phyloP scores from a whole-genome alignment of 2,888 invertebrate species.

The Plebejus argus region DNA sequence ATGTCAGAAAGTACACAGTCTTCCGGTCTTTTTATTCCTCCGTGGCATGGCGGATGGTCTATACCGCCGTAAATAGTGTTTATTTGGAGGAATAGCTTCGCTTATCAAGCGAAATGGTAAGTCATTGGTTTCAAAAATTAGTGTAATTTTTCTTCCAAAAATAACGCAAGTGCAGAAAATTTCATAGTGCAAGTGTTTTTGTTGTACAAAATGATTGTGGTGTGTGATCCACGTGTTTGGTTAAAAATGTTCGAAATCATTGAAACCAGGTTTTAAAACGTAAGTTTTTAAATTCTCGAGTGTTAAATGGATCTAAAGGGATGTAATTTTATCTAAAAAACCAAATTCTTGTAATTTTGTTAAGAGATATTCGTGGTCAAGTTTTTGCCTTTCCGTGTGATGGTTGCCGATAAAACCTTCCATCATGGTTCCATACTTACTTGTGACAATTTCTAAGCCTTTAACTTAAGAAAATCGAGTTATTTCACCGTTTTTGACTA shows the following conservation, averaged over 20 bases:
- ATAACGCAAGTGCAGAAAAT: conserved; percentile 46
- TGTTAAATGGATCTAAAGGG: neutral
- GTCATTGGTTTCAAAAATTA: conserved; percentile 52
- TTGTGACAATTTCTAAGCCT: neutral
- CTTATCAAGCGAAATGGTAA: conserved; percentile 78
- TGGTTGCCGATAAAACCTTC: neutral
- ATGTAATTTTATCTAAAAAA: neutral
- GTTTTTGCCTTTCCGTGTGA: neutral
- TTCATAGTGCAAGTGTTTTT: conserved; percentile 48
- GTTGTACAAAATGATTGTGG: conserved; percentile 38
- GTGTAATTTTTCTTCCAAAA: conserved; percentile 43
- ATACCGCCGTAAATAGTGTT: conserved; percentile 70
- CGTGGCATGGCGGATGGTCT: conserved; percentile 81
- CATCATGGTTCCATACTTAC: neutral
- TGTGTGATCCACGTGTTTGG: conserved; percentile 51
- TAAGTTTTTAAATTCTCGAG: conserved; percentile 37
- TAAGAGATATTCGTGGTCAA: neutral
- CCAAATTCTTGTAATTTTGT: neutral
- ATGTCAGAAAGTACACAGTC: conserved; percentile 59
- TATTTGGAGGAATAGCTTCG: conserved; percentile 73
- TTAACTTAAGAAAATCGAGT: neutral
- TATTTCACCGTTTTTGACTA: neutral
- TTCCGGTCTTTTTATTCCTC: conserved; percentile 80
- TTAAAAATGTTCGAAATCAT: conserved; percentile 43
- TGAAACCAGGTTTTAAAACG: conserved; percentile 35